A percentile compares a stretch with the other conserved stretches of the same genome.
These are phyloP conservation scores for Phrynocephalus forsythii DNA, from an alignment of 2,797 vertebrate genomes.

Conservation along the genomic window DNA sequence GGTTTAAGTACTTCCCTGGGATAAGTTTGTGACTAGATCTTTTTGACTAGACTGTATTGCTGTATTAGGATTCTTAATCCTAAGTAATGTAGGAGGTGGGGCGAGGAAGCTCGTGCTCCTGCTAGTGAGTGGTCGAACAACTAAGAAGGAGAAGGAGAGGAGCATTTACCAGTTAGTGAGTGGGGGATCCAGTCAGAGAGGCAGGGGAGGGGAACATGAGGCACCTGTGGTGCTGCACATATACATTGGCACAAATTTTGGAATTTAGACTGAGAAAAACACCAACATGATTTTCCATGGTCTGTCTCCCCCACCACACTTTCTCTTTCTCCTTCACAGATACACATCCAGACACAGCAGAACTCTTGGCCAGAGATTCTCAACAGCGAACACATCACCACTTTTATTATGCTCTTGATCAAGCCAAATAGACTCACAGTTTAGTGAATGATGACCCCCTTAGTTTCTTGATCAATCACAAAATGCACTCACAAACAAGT, in stretches of 20 bases:
- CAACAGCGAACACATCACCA: not conserved
- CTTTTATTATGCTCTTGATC: not conserved
- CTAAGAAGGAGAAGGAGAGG: no score
- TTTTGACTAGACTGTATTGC: not conserved
- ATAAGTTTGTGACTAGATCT: not conserved
- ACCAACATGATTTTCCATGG: no score
- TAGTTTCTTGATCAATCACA: conserved; percentile 25
- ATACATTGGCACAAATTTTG: no score
- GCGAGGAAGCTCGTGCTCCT: no score
- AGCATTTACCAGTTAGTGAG: no score
- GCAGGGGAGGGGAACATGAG: no score
- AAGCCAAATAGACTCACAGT: not conserved
- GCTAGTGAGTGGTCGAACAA: no score
- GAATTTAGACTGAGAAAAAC: not conserved
- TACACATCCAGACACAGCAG: not conserved
- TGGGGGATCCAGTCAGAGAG: no score
- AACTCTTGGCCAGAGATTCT: not conserved
- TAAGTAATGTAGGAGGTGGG: no score
- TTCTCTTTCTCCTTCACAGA: not conserved
- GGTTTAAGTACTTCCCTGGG: not conserved
- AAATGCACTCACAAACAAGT: not conserved
- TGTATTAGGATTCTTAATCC: not conserved
- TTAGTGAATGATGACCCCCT: conserved; percentile 25
- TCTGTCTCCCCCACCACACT: not conserved
- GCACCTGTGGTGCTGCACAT: no score